Percentiles rank a stretch among this genome's conserved stretches.
phyloP scores from a whole-genome alignment of 37 sponge, comb jelly and placozoan species.

The Diacarnus erythraeanus region DNA sequence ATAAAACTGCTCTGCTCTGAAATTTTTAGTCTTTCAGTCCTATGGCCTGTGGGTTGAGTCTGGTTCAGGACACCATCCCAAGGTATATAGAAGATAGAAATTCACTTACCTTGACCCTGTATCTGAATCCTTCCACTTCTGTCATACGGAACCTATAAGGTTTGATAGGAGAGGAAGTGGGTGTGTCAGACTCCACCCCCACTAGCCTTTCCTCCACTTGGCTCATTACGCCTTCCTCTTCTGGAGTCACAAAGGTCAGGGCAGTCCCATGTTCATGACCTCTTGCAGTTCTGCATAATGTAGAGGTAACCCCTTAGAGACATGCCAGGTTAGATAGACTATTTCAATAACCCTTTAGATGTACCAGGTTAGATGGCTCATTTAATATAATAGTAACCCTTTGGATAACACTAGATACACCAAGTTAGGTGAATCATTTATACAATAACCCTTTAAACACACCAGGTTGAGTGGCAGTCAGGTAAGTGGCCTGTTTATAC shows the following conservation, averaged over 20 bases:
- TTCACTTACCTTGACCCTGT: constrained; percentile 76
- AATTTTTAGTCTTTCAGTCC: not conserved
- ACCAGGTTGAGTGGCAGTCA: too few species aligned
- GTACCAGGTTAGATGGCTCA: too few species aligned
- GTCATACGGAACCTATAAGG: constrained; percentile 96
- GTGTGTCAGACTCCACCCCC: not conserved
- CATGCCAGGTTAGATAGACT: too few species aligned
- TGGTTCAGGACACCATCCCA: too few species aligned
- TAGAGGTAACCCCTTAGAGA: too few species aligned
- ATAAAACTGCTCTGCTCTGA: too few species aligned
- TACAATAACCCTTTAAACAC: too few species aligned
- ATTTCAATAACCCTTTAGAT: too few species aligned
- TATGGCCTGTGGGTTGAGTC: too few species aligned
- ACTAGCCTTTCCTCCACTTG: constrained; percentile 52
- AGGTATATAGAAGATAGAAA: too few species aligned
- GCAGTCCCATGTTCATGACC: constrained; percentile 83
- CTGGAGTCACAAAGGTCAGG: constrained; percentile 78
- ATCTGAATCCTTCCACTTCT: constrained; percentile 94
- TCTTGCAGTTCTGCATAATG: constrained; percentile 79
- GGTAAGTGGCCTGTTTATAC: too few species aligned
- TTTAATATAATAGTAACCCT: not conserved
- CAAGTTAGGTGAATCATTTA: too few species aligned
- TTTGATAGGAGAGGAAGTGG: constrained; percentile 14
- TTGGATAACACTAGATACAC: not conserved
- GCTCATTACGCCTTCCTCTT: constrained; percentile 64